These are phyloP conservation scores for Paramacrobiotus metropolitanus DNA, from an alignment of 1,140 invertebrate species.

Conservation along the genomic window DNA sequence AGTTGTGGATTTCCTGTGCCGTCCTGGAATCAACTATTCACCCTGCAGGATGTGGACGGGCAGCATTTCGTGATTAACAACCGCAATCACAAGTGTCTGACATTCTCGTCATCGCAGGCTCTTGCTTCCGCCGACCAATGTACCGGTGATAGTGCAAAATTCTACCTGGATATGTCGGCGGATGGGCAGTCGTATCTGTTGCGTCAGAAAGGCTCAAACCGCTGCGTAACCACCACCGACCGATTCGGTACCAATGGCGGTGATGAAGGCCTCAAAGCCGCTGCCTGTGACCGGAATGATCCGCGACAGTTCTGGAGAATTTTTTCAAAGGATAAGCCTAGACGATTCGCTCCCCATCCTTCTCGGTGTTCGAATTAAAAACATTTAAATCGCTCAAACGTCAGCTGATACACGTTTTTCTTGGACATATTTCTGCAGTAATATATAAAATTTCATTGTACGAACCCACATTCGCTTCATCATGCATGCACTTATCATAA, in stretches of 20 bases:
- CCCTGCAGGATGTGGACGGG: background rate
- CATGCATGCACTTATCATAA: no score
- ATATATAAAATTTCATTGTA: no score
- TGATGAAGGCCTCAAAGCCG: background rate
- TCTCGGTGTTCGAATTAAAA: background rate
- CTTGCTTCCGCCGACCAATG: background rate
- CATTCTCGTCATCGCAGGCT: background rate
- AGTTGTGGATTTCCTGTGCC: background rate
- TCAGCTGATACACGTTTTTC: no score
- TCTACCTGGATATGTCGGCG: background rate
- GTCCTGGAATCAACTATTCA: background rate
- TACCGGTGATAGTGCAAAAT: background rate
- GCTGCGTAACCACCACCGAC: background rate
- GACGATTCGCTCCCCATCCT: slow-evolving; percentile 1
- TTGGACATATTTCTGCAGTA: no score
- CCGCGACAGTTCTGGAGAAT: background rate
- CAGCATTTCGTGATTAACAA: background rate
- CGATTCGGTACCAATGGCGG: background rate
- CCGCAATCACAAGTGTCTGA: background rate
- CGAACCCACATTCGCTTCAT: no score
- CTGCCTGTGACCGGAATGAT: background rate
- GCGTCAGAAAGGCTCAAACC: background rate
- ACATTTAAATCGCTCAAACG: no score
- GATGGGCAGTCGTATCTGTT: background rate
- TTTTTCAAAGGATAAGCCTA: background rate